A percentile compares a stretch with the other conserved stretches of the same genome.
Conservation (phyloP, 1,140 invertebrate species). For the Holcopasites calliopsidis region DNA sequence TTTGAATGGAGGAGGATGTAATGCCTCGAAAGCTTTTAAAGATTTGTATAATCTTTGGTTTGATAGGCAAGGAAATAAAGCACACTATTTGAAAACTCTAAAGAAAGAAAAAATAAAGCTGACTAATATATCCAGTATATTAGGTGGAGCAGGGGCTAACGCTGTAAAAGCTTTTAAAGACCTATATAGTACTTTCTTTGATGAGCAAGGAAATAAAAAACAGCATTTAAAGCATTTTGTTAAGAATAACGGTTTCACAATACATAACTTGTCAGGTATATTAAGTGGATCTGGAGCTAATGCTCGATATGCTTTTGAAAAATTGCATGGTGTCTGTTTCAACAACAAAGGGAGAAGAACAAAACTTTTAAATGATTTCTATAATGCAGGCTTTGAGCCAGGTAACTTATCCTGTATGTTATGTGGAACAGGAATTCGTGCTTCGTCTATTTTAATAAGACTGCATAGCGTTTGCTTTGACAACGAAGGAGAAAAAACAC, state of each 20-base stretch:
- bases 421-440: neutral
- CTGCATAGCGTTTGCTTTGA: neutral
- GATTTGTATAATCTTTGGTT: slow-evolving; percentile 3
- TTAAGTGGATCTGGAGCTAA: neutral
- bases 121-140: slow-evolving; percentile 22
- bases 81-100: slow-evolving; percentile 7
- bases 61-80: neutral
- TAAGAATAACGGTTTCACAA: neutral
- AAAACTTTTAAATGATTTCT: neutral
- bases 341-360: neutral
- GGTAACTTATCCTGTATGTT: neutral
- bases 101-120: slow-evolving; percentile 8
- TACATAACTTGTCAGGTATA: neutral
- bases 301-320: neutral
- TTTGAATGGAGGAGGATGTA: neutral
- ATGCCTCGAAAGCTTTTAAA: neutral
- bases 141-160: neutral
- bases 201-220: slow-evolving; percentile 52
- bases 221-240: slow-evolving; percentile 1
- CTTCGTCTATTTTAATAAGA: neutral
- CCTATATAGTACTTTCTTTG: neutral
- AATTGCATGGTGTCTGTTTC: neutral
- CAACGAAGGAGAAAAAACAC: neutral
- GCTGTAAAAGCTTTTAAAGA: slow-evolving; percentile 19
- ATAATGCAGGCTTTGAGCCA: neutral